Evolutionary conservation across 1,140 invertebrate species (phyloP).

Genomic region (Harlomillsia oculata): DNA sequence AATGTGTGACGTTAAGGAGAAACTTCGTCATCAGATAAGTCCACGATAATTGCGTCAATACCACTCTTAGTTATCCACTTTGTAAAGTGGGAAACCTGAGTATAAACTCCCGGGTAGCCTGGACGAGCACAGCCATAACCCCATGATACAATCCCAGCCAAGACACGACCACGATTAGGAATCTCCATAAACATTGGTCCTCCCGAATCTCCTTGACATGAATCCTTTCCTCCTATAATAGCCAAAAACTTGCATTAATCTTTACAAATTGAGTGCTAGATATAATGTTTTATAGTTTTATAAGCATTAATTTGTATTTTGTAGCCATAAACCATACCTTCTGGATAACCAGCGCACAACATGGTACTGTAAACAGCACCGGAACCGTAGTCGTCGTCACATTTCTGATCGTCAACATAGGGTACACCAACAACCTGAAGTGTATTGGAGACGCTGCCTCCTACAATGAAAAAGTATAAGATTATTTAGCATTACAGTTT

Average conservation of each 20-base stretch:
- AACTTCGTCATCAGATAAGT: not conserved
- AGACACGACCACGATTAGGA: not conserved
- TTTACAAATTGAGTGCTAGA: too few relatives aligned
- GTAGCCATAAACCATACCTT: too few relatives aligned
- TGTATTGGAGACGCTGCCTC: conserved; percentile 46
- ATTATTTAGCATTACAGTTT: too few relatives aligned
- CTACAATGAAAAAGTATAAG: too few relatives aligned
- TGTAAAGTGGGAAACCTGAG: conserved; percentile 44
- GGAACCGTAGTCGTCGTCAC: conserved; percentile 17
- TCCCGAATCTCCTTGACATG: conserved; percentile 52
- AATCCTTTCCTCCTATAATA: conserved; percentile 59
- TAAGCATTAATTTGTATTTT: too few relatives aligned
- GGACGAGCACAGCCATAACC: conserved; percentile 19
- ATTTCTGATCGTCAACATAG: conserved; percentile 41
- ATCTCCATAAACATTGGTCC: not conserved
- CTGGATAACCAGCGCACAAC: conserved; percentile 76
- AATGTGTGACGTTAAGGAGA: not conserved
- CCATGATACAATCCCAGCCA: conserved; percentile 7
- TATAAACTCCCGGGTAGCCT: conserved; percentile 54
- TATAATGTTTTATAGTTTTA: too few relatives aligned
- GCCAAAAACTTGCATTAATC: too few relatives aligned
- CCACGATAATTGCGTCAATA: not conserved
- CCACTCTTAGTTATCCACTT: conserved; percentile 44
- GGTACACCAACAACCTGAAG: conserved; percentile 50
- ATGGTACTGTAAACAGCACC: conserved; percentile 46